These are phyloP conservation scores for Drosophila hamatofila DNA, from an alignment of 2,888 invertebrate genomes.

Conservation along the genomic window DNA sequence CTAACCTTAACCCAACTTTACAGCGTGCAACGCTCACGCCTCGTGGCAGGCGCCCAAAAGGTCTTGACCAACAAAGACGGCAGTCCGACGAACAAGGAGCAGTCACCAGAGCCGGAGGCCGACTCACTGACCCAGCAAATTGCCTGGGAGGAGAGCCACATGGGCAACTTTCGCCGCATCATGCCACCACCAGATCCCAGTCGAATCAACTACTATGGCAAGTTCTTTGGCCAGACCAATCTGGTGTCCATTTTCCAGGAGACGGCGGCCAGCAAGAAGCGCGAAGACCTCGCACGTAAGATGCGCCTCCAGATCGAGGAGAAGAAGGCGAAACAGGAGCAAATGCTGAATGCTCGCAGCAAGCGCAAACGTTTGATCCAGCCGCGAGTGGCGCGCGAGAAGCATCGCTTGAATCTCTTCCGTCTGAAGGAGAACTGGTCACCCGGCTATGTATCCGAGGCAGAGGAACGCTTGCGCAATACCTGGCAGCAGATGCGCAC, in stretches of 20 bases:
- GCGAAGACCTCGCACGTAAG: constrained; percentile 90
- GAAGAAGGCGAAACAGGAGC: constrained; percentile 81
- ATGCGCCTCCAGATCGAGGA: constrained; percentile 88
- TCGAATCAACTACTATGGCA: constrained; percentile 87
- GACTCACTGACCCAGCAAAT: constrained; percentile 88
- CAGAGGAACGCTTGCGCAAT: constrained; percentile 89
- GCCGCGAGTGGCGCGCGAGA: constrained; percentile 86
- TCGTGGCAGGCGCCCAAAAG: constrained; percentile 20
- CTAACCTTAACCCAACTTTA: background rate
- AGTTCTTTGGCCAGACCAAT: constrained; percentile 90
- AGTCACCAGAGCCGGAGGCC: constrained; percentile 46
- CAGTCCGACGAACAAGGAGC: background rate
- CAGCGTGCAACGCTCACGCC: constrained; percentile 28
- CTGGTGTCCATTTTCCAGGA: constrained; percentile 89
- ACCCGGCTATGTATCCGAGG: constrained; percentile 82
- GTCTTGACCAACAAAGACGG: background rate
- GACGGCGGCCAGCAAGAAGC: constrained; percentile 91
- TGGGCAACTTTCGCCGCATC: constrained; percentile 89
- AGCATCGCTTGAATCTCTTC: constrained; percentile 60
- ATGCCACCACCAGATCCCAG: constrained; percentile 88
- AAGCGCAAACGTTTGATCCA: constrained; percentile 57
- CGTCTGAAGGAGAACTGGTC: constrained; percentile 78
- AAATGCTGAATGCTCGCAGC: constrained; percentile 45
- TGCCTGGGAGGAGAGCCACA: constrained; percentile 91
- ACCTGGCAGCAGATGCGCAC: constrained; percentile 77